A percentile compares a stretch with the other conserved stretches of the same genome.
Conservation (phyloP, 2,888 invertebrate species). For the Sphinx pinastri region DNA sequence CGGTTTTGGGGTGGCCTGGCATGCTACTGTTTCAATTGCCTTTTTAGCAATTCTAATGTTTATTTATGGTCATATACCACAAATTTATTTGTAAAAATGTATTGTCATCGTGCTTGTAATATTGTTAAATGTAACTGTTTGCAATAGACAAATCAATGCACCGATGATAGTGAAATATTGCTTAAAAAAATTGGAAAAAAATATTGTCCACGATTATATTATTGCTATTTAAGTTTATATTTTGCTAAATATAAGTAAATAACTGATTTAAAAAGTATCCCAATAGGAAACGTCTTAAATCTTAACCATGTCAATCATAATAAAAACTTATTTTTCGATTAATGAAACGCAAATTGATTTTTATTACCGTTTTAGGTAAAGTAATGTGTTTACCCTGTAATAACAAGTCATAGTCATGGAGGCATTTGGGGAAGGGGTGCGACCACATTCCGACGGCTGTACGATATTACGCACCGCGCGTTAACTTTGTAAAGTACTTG, state of each 20-base stretch:
- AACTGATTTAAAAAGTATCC: too few relatives aligned
- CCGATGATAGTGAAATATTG: too few relatives aligned
- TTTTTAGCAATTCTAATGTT: conserved; percentile 20
- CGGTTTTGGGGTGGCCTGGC: conserved; percentile 10
- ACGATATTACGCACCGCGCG: not conserved
- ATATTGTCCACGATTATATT: too few relatives aligned
- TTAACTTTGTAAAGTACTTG: not conserved
- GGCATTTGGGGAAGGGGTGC: not conserved
- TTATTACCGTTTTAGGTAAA: not conserved
- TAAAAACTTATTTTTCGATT: not conserved
- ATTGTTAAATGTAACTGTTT: not conserved
- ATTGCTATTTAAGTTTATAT: too few relatives aligned
- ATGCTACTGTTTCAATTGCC: conserved; percentile 4
- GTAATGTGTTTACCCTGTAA: not conserved
- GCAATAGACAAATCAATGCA: too few relatives aligned
- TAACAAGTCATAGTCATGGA: not conserved
- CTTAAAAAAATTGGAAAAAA: too few relatives aligned
- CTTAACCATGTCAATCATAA: not conserved
- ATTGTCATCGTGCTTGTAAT: conserved; percentile 12
- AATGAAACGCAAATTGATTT: not conserved
- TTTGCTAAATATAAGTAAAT: too few relatives aligned
- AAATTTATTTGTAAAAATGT: conserved; percentile 20
- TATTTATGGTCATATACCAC: conserved; percentile 22
- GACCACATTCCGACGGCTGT: conserved; percentile 8
- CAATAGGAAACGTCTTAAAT: too few relatives aligned